Evolutionary conservation across 92 coral and sea anemone species (phyloP).

Genomic region (Porites lobata): DNA sequence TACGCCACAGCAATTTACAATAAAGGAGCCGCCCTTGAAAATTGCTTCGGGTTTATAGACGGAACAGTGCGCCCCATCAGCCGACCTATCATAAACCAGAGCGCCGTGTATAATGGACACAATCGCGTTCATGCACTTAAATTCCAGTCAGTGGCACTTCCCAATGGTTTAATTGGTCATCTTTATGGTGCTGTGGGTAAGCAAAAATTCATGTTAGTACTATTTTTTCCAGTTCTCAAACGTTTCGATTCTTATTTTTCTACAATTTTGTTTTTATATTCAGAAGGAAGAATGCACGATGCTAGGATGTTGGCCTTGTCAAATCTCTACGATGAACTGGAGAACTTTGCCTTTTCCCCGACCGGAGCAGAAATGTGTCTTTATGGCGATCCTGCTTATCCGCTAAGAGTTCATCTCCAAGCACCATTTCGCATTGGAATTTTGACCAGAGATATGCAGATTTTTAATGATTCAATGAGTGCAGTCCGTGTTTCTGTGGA

Average conservation of each 20-base stretch:
- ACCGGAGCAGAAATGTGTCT: constrained; percentile 58
- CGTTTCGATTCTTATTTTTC: no score
- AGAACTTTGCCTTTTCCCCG: constrained; percentile 53
- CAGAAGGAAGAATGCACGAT: constrained; percentile 69
- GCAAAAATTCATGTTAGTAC: neutral
- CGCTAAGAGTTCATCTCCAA: constrained; percentile 42
- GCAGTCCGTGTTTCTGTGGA: constrained; percentile 60
- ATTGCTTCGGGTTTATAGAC: constrained; percentile 38
- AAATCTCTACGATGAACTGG: constrained; percentile 39
- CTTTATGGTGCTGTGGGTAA: constrained; percentile 51
- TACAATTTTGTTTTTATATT: no score
- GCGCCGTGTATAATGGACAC: constrained; percentile 29
- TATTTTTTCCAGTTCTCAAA: no score
- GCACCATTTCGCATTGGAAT: constrained; percentile 51
- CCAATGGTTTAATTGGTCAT: constrained; percentile 53
- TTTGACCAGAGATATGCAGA: constrained; percentile 49
- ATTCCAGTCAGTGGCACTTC: constrained; percentile 37
- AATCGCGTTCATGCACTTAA: constrained; percentile 27
- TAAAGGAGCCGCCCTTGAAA: constrained; percentile 42
- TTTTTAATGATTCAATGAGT: constrained; percentile 63
- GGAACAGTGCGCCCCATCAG: constrained; percentile 42
- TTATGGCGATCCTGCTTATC: constrained; percentile 67
- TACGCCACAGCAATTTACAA: constrained; percentile 31
- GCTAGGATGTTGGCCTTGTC: constrained; percentile 64
- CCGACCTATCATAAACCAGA: constrained; percentile 21